Evolutionary conservation across 1,140 invertebrate genomes (phyloP), one percentile per base, ranked within the genome.

Genomic region (Trypoxylus dichotomus): DNA sequence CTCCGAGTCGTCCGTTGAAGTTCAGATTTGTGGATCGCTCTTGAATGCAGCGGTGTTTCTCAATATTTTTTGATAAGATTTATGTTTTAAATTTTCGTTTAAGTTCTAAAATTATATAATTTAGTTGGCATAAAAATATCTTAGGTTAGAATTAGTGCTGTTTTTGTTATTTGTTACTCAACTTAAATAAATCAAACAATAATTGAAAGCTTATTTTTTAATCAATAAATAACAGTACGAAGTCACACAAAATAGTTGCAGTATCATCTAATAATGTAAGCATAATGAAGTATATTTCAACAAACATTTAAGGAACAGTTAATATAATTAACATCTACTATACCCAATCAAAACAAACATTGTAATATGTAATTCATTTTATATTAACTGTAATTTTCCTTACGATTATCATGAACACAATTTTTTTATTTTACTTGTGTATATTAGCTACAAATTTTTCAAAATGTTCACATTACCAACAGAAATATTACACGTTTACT

Each of bases 11-110:
- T 82, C 86, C 89, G 10, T 85, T 92, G 29, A 90, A 90, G 83
- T 90, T 92, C 82, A 89, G 90, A 83, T 92, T 92, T 82, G 85
- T 91, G 76, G 89, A 91, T 81, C 85, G 87, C 83, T 85, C 87
- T 79, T 87, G 80, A 41, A 71, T 32, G 8, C 47, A 41, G 73
- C 27, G 21, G 10, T 75, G 13, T 74, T 0, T 37, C 27, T 29
- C 2, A 5, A 15, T 19, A 72, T 1, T 27, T 72, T 32, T 10
- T 27, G n/a, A 19, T 32, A 29, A 6, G 15, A n/a, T 72, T 32
- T 3, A n/a, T 43, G 7, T 74, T 74, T 74, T 74, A 19, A 27
- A 24, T 10, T 21, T 68, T 68, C 24, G 24, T 27, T 74, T 74
- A 74, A 74, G 41, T 37, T 74, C 32, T 43, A 74, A 37, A 74